These are phyloP conservation scores for Sebastes miniatus DNA, from an alignment of 2,797 vertebrate genomes.

Conservation along the genomic window DNA sequence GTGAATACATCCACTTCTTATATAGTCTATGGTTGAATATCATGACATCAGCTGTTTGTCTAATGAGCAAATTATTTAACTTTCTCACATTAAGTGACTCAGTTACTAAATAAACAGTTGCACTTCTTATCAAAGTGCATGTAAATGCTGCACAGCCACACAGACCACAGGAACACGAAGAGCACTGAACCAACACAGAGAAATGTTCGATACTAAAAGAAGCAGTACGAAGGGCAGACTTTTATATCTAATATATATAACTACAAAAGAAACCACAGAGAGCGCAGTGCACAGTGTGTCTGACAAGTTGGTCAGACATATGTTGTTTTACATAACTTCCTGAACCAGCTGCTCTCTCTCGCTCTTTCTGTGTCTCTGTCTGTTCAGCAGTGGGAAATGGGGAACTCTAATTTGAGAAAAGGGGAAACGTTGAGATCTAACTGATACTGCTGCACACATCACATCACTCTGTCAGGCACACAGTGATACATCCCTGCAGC, in stretches of 20 bases:
- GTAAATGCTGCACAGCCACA: neutral
- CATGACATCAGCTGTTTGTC: neutral
- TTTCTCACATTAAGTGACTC: neutral
- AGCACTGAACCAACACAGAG: neutral
- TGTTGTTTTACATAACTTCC: constrained; percentile 63
- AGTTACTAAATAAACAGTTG: neutral
- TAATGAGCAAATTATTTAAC: neutral
- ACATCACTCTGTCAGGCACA: constrained; percentile 1
- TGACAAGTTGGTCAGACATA: constrained; percentile 39
- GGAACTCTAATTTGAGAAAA: constrained; percentile 76
- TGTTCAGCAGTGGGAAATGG: constrained; percentile 61
- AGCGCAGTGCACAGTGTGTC: neutral
- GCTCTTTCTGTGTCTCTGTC: constrained; percentile 9
- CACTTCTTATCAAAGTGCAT: neutral
- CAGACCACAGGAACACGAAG: neutral
- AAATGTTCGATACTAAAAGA: neutral
- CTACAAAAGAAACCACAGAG: neutral
- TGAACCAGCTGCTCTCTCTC: constrained; percentile 22
- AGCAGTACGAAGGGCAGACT: neutral
- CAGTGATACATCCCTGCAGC: neutral
- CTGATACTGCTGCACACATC: constrained; percentile 44
- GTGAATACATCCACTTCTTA: too few relatives aligned
- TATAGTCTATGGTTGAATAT: neutral
- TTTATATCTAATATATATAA: neutral
- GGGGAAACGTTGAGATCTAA: constrained; percentile 62